phyloP scores from a whole-genome alignment of 2,113 vertebrate genomes.

The Grammomys surdaster region DNA sequence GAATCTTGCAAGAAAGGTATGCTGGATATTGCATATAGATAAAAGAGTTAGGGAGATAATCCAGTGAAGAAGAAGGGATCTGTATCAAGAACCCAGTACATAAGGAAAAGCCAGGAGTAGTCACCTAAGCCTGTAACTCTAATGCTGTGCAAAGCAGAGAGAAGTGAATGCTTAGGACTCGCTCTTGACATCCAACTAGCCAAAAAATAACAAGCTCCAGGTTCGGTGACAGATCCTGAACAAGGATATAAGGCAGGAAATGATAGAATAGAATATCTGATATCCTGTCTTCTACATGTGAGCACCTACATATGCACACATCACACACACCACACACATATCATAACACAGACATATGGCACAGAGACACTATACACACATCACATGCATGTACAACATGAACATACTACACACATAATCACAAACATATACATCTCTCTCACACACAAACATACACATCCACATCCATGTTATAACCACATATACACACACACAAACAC shows the following conservation, averaged over 20 bases:
- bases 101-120: not conserved
- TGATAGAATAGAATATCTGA: not conserved
- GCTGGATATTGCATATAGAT: not conserved
- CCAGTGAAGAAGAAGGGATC: too few species aligned
- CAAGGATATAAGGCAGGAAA: not conserved
- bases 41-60: not conserved
- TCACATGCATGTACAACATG: not conserved
- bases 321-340: not conserved
- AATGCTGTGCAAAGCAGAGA: too few species aligned
- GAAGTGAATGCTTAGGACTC: not conserved
- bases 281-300: not conserved
- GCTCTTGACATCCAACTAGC: not conserved
- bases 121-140: not conserved
- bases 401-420: not conserved
- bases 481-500: not conserved
- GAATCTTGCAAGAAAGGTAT: not conserved
- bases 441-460: not conserved
- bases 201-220: not conserved
- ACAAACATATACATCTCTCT: not conserved
- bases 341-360: not conserved
- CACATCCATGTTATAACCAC: not conserved
- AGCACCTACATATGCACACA: not conserved
- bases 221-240: too few species aligned
- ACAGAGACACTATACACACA: not conserved
- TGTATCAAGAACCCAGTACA: not conserved